A percentile compares a stretch with the other conserved stretches of the same genome.
These are phyloP conservation scores for Ataeniobius toweri DNA, from an alignment of 2,797 vertebrate species.

Conservation along the genomic window DNA sequence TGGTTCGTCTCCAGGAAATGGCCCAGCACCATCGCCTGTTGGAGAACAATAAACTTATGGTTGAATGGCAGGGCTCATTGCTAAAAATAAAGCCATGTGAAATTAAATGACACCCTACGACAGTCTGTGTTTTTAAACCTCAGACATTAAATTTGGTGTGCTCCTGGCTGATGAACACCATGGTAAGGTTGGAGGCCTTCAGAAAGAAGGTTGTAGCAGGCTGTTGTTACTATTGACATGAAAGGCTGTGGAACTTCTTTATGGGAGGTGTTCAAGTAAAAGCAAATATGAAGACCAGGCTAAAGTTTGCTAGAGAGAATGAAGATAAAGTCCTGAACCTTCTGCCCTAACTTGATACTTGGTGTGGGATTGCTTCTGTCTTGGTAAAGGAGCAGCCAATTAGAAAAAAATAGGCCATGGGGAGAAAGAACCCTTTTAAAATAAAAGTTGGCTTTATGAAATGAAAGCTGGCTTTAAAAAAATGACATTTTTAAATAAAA, in stretches of 20 bases:
- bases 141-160: neutral
- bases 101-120: too few species aligned
- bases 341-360: too few species aligned
- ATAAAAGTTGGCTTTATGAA: too few species aligned
- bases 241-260: neutral
- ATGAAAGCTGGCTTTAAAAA: too few species aligned
- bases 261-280: neutral
- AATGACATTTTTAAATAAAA: too few species aligned
- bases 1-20: constrained; percentile 91
- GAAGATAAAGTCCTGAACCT: neutral
- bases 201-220: neutral
- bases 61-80: neutral
- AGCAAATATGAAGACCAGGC: neutral
- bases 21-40: constrained; percentile 92
- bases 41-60: neutral
- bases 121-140: neutral
- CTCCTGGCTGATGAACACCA: neutral
- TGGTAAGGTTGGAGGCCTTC: neutral
- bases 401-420: too few species aligned
- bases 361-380: too few species aligned
- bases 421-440: too few species aligned
- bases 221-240: neutral
- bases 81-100: neutral
- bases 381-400: too few species aligned
- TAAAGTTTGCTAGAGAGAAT: neutral